Evolutionary conservation across 2,888 invertebrate species (phyloP).

Genomic region (Miltochrista miniata): DNA sequence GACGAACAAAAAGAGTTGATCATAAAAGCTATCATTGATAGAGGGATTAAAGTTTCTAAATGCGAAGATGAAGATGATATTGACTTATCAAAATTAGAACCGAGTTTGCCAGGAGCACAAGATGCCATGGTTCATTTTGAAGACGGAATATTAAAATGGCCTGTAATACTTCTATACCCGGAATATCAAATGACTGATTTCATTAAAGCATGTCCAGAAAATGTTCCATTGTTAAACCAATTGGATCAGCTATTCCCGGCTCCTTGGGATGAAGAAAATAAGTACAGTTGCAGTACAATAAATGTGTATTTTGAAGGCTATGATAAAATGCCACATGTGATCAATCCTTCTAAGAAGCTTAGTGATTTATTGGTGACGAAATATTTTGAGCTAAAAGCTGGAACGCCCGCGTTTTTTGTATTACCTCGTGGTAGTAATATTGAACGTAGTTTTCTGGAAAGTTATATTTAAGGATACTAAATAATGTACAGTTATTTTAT

Average conservation of each 20-base stretch:
- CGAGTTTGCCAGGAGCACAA: conserved; percentile 86
- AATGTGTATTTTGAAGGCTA: conserved; percentile 90
- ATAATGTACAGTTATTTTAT: neutral
- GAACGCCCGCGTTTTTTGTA: conserved; percentile 87
- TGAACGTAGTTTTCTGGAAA: conserved; percentile 83
- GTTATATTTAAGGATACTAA: conserved; percentile 58
- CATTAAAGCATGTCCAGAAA: conserved; percentile 91
- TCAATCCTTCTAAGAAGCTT: conserved; percentile 83
- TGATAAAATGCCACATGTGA: conserved; percentile 83
- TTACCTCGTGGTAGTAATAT: conserved; percentile 82
- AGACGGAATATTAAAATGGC: conserved; percentile 89
- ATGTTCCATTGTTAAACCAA: conserved; percentile 79
- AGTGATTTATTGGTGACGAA: conserved; percentile 83
- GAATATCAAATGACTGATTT: conserved; percentile 95
- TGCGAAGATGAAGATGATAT: conserved; percentile 72
- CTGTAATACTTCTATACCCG: conserved; percentile 94
- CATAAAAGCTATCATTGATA: conserved; percentile 67
- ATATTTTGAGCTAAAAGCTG: conserved; percentile 85
- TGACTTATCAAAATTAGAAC: conserved; percentile 83
- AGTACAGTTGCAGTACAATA: conserved; percentile 85
- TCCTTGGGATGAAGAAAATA: conserved; percentile 88
- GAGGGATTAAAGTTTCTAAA: conserved; percentile 82
- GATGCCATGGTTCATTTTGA: conserved; percentile 86
- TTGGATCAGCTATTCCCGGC: conserved; percentile 86
- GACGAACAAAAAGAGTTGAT: conserved; percentile 68